Evolutionary conservation across 1,140 invertebrate genomes (phyloP).

Genomic region (Drosophila albomicans): DNA sequence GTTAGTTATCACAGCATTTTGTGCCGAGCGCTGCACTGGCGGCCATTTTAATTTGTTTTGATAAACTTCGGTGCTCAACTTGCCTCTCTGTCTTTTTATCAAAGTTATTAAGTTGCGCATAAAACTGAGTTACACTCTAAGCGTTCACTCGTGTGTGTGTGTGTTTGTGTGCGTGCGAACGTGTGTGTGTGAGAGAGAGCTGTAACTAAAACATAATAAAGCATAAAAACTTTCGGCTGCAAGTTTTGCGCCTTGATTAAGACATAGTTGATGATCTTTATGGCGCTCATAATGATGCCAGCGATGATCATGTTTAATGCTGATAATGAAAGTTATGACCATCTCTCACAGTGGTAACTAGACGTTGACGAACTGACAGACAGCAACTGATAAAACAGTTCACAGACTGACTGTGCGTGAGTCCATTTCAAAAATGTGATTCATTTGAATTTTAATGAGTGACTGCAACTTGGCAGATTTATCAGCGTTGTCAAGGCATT

Average conservation of each 20-base stretch:
- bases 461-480: conserved; percentile 20
- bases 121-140: conserved; percentile 22
- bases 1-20: conserved; percentile 29
- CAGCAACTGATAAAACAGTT: neutral
- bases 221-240: conserved; percentile 58
- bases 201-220: conserved; percentile 48
- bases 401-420: conserved; percentile 4
- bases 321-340: neutral
- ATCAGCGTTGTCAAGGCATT: conserved; percentile 17
- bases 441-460: conserved; percentile 37
- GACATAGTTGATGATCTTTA: conserved; percentile 46
- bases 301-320: conserved; percentile 15
- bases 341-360: conserved; percentile 5
- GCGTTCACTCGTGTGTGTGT: neutral
- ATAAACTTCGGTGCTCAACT: conserved; percentile 34
- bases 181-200: conserved; percentile 7
- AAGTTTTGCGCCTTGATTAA: conserved; percentile 55
- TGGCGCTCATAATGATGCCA: conserved; percentile 3
- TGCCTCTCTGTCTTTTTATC: conserved; percentile 40
- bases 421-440: conserved; percentile 10
- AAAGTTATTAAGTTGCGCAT: conserved; percentile 63
- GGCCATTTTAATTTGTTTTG: conserved; percentile 53
- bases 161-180: neutral
- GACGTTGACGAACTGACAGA: neutral
- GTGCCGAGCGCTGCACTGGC: neutral